Evolutionary conservation across 2,888 invertebrate species (phyloP).

Genomic region (Meganola albula): DNA sequence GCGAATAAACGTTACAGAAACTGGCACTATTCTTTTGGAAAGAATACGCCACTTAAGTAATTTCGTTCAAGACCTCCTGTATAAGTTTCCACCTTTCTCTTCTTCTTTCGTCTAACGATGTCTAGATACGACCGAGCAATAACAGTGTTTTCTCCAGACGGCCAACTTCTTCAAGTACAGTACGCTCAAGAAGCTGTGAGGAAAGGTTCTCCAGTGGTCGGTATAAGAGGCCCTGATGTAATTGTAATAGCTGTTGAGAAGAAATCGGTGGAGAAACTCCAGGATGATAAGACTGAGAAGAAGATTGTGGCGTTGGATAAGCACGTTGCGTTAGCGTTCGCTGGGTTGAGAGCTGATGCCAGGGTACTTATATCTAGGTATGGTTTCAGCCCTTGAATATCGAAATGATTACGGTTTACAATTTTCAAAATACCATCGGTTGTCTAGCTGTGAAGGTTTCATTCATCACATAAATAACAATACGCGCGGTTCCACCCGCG

Average conservation of each 20-base stretch:
- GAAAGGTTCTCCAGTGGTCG: slow-evolving; percentile 90
- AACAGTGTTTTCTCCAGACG: slow-evolving; percentile 98
- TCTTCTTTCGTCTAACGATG: slow-evolving; percentile 44
- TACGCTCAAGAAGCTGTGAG: slow-evolving; percentile 99
- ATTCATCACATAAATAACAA: too few species aligned
- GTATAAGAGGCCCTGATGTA: slow-evolving; percentile 90
- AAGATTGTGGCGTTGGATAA: slow-evolving; percentile 97
- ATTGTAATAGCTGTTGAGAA: slow-evolving; percentile 98
- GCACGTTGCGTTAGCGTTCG: slow-evolving; percentile 97
- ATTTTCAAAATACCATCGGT: too few species aligned
- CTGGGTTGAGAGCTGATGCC: slow-evolving; percentile 97
- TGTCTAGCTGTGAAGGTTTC: too few species aligned
- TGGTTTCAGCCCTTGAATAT: too few species aligned
- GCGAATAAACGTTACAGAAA: too few species aligned
- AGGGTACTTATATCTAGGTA: slow-evolving; percentile 89
- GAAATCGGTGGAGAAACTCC: slow-evolving; percentile 95
- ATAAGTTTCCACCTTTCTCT: too few species aligned
- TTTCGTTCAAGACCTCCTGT: too few species aligned
- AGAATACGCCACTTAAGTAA: too few species aligned
- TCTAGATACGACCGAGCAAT: slow-evolving; percentile 95
- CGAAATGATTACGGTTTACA: too few species aligned
- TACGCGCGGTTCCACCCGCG: too few species aligned
- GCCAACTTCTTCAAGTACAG: slow-evolving; percentile 96
- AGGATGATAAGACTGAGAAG: slow-evolving; percentile 95
- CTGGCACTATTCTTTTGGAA: too few species aligned